Conservation (phyloP, 2,888 invertebrate species). For the Volucella bombylans region DNA sequence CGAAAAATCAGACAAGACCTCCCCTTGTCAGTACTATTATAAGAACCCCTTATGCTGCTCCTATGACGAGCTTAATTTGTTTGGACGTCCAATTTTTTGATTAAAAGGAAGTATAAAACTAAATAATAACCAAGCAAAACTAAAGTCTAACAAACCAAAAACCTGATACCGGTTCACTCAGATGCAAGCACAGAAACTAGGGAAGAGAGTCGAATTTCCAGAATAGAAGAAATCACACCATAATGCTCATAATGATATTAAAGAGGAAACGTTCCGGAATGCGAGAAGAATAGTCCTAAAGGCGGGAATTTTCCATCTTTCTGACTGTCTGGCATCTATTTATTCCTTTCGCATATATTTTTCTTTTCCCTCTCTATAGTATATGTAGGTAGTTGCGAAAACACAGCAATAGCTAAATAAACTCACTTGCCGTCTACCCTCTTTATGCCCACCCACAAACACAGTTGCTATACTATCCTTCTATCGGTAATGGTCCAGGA, state of each 20-base stretch:
- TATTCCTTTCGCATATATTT: not conserved
- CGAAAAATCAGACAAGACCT: no score
- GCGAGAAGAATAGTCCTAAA: conserved; percentile 46
- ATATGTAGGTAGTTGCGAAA: no score
- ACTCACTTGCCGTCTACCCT: not conserved
- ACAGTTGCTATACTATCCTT: conserved; percentile 9
- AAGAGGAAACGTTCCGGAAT: conserved; percentile 57
- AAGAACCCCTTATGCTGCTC: no score
- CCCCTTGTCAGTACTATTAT: no score
- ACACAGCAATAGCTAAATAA: no score
- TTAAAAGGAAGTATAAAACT: no score
- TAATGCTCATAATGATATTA: conserved; percentile 63
- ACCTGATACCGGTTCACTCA: no score
- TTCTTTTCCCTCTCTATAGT: not conserved
- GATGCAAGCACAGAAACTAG: no score
- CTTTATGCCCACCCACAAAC: conserved; percentile 9
- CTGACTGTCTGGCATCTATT: conserved; percentile 45
- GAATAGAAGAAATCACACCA: conserved; percentile 65
- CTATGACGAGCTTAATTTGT: no score
- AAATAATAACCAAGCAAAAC: no score
- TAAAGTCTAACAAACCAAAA: no score
- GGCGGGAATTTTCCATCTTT: conserved; percentile 36
- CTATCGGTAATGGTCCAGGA: conserved; percentile 57
- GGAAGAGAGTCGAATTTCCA: not conserved
- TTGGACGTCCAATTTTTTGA: no score